Conservation (phyloP, 2,888 invertebrate genomes). For the Chironomus tentans region DNA sequence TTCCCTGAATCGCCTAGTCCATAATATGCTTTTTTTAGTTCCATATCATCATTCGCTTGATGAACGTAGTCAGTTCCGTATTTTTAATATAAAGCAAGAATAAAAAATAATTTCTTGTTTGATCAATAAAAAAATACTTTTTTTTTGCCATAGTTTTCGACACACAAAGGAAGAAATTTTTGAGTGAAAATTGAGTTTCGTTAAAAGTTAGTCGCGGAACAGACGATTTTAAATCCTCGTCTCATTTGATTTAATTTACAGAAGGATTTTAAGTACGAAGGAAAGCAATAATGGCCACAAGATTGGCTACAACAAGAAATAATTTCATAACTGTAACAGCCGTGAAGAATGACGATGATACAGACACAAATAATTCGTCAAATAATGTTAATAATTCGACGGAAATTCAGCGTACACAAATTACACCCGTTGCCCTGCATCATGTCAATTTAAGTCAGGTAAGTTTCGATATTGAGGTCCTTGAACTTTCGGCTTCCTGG, state of each 20-base stretch:
- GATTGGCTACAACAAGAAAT: conserved; percentile 40
- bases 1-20: no score
- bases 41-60: no score
- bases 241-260: not conserved
- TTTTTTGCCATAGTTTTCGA: no score
- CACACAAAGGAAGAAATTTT: no score
- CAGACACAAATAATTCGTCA: not conserved
- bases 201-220: not conserved
- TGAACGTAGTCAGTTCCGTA: no score
- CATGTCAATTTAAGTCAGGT: conserved; percentile 23
- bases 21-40: no score
- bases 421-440: conserved; percentile 17
- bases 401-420: conserved; percentile 2
- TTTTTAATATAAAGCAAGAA: no score
- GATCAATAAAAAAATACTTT: no score
- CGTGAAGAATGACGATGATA: conserved; percentile 28
- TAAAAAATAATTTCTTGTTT: no score
- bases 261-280: not conserved
- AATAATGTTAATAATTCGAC: not conserved
- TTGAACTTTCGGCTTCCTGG: not conserved
- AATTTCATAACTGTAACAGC: conserved; percentile 38
- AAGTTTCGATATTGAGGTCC: not conserved
- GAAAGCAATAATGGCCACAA: conserved; percentile 36
- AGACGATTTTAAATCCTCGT: not conserved
- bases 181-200: no score